phyloP scores from a whole-genome alignment of 2,888 invertebrate genomes.

The Sericinus montela region DNA sequence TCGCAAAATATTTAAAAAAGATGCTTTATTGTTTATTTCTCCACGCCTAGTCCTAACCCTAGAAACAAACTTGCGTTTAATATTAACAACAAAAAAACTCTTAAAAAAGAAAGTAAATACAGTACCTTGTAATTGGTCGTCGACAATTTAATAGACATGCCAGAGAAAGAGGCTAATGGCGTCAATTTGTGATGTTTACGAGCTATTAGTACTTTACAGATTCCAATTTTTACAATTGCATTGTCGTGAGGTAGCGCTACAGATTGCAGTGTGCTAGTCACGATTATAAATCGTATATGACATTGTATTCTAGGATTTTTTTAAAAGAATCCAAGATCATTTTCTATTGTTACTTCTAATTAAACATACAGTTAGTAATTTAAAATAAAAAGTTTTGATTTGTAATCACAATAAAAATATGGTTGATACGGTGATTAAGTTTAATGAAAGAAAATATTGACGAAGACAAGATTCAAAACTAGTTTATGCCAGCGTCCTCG shows the following conservation, averaged over 20 bases:
- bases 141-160: slow-evolving; percentile 44
- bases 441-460: too few species aligned
- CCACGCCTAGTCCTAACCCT: slow-evolving; percentile 18
- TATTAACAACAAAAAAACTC: slow-evolving; percentile 16
- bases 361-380: too few species aligned
- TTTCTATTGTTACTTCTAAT: too few species aligned
- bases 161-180: slow-evolving; percentile 48
- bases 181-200: slow-evolving; percentile 52
- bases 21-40: not conserved
- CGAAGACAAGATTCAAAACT: too few species aligned
- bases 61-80: not conserved
- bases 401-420: too few species aligned
- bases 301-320: too few species aligned
- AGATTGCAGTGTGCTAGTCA: slow-evolving; percentile 46
- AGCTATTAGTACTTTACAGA: slow-evolving; percentile 36
- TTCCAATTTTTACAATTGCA: slow-evolving; percentile 50
- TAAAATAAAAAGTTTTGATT: too few species aligned
- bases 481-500: too few species aligned
- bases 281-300: slow-evolving; percentile 31
- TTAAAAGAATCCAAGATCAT: too few species aligned
- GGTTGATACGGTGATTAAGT: too few species aligned
- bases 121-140: slow-evolving; percentile 38
- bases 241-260: slow-evolving; percentile 60
- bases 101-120: slow-evolving; percentile 33
- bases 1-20: too few species aligned